Evolutionary conservation across 2,888 invertebrate species (phyloP), one percentile per base, ranked within the genome.

Genomic region (Cataglyphis albicans): DNA sequence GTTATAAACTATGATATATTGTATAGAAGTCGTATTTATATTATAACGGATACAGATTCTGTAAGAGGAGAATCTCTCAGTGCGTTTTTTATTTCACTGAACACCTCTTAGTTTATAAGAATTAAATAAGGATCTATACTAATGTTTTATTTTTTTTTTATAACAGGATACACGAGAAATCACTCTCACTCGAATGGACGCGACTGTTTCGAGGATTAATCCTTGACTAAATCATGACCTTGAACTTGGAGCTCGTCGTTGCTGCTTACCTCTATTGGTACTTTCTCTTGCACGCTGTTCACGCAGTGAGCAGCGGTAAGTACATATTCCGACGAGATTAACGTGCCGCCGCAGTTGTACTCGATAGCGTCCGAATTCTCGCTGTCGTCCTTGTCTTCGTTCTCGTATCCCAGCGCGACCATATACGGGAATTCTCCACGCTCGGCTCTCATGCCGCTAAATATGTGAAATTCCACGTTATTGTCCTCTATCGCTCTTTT

Each of bases 251-350:
- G 25, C 3, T 41, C 25, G 21, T 48, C n/a, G 15, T 48, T 55
- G 15, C 4, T 48, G 73, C 87, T 89, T 87, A 93, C 94, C 89
- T 91, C 88, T n/a, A 91, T 63, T 0, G 94, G 94, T 4, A 90
- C 84, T 15, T 65, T 67, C 5, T 91, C 85, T 15, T 92, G 55
- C 12, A 90, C 41, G 80, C 93, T 94, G 38, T 52, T 91, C 25
- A 94, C 92, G 72, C 94, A 94, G 75, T 94, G 94, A 5, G 94
- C 94, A 4, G 94, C 94, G 0, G 94, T 94, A 7, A 94, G 84
- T 4, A 94, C 89, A 41, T 92, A 90, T 44, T 87, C 84, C 2
- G 84, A 35, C 0, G 93, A 92, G 73, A 94, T 93, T 73, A 94
- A 86, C 18, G 92, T 91, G 18, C 94, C 94, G 0, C 94, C 94